Base-by-base conservation (phyloP, 2,113 vertebrate species). In the Oryzias woworae region DNA sequence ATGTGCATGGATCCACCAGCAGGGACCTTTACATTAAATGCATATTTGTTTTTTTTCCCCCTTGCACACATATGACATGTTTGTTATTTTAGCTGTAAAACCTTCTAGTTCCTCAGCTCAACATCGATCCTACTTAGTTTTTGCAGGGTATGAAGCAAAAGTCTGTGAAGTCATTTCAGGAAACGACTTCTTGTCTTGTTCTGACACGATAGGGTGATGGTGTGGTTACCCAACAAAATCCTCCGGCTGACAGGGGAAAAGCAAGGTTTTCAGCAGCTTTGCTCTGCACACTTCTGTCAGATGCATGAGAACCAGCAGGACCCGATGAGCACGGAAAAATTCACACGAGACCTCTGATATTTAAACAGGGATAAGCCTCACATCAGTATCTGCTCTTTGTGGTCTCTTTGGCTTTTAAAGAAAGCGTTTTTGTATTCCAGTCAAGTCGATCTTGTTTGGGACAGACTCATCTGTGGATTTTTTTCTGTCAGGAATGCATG, bases 141-240 rank as follows among this genome's bases (percentile, higher is more conserved):
- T 5, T 24, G 22, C 43, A 17, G 14, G 36, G 4, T 28, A 28
- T 28, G 26, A 28, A 28, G 36, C 36, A 12, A 36, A 36, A 10
- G 42, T 7, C 53, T 62, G 65, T 59, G 48, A 64, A 66, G 50
- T 12, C 13, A 48, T 73, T 78, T 56, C 73, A 84, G 85, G 81
- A 85, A 89, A 67, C 54, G 4, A 28, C 47, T 22, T 71, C 48
- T 49, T 13, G 41, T 62, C 67, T 44, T 68, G 76, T 75, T 82
- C 69, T 65, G 69, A 57, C 75, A 84, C 14, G 63, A 73, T 22
- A 3, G 2, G 0, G 16, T 54, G 23, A 23, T 3, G 7, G 23
- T 48, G 70, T 18, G 6, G 4, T 77, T 73, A 31, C 68, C 54
- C 62, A 84, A 61, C 45, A 14, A 1, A 12, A 8, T 17, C 53